Evolutionary conservation across 1,140 invertebrate species (phyloP).

Genomic region (Zaprionus taronus): DNA sequence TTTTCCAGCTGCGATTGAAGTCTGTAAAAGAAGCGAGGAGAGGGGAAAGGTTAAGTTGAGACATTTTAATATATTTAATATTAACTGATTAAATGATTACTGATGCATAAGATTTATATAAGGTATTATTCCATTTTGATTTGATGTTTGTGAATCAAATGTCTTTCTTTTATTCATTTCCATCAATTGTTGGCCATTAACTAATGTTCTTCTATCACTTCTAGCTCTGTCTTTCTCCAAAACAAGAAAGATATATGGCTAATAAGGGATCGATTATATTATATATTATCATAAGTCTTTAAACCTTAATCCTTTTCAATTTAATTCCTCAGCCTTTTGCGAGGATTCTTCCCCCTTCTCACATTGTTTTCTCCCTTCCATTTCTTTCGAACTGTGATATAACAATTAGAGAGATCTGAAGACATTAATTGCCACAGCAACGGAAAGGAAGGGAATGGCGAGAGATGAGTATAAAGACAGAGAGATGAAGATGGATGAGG

Average conservation of each 20-base stretch:
- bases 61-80: neutral
- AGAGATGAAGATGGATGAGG: constrained; percentile 33
- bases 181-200: too few relatives aligned
- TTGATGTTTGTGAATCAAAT: too few relatives aligned
- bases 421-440: constrained; percentile 2
- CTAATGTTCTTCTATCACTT: too few relatives aligned
- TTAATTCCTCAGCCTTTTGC: neutral
- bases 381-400: neutral
- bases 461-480: neutral
- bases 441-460: neutral
- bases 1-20: constrained; percentile 42
- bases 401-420: constrained; percentile 13
- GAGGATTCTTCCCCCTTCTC: neutral
- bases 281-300: too few relatives aligned
- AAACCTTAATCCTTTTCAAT: too few relatives aligned
- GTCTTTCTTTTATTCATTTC: too few relatives aligned
- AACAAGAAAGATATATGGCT: too few relatives aligned
- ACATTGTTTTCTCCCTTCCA: neutral
- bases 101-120: too few relatives aligned
- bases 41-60: neutral
- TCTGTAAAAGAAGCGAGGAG: constrained; percentile 47
- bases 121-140: too few relatives aligned
- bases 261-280: too few relatives aligned
- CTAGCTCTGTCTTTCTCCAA: too few relatives aligned
- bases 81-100: too few relatives aligned